Evolutionary conservation across 2,888 invertebrate species (phyloP).

Genomic region (Tetramorium bicarinatum): DNA sequence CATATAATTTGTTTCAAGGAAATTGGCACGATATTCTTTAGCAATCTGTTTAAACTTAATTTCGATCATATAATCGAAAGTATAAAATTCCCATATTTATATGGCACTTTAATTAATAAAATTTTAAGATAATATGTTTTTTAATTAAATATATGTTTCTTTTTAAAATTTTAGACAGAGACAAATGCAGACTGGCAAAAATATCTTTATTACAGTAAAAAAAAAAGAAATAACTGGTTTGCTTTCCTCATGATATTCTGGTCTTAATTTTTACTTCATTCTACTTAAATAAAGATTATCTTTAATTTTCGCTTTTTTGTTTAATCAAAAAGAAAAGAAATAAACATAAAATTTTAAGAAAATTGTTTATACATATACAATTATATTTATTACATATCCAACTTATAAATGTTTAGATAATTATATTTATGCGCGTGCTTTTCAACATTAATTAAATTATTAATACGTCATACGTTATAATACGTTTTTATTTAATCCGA

Average conservation of each 20-base stretch:
- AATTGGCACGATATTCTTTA: neutral
- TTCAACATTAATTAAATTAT: too few relatives aligned
- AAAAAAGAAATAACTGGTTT: neutral
- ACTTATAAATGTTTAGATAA: too few relatives aligned
- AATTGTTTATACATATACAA: too few relatives aligned
- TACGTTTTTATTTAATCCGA: too few relatives aligned
- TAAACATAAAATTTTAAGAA: too few relatives aligned
- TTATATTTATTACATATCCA: too few relatives aligned
- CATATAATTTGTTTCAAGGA: neutral
- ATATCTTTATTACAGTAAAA: neutral
- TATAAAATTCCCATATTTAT: neutral
- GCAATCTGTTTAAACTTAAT: neutral
- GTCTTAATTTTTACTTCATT: neutral
- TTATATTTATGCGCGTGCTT: neutral
- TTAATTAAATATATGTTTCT: neutral
- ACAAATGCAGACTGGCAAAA: neutral
- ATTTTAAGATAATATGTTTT: neutral
- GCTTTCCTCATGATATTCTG: neutral
- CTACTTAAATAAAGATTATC: neutral
- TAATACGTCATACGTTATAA: too few relatives aligned
- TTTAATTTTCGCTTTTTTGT: neutral
- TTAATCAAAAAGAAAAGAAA: neutral
- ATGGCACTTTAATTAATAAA: neutral
- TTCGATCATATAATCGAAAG: neutral
- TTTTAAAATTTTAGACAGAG: too few relatives aligned